These are phyloP conservation scores for Scrobipalpa atriplicella DNA, from an alignment of 2,888 invertebrate genomes.

Conservation along the genomic window DNA sequence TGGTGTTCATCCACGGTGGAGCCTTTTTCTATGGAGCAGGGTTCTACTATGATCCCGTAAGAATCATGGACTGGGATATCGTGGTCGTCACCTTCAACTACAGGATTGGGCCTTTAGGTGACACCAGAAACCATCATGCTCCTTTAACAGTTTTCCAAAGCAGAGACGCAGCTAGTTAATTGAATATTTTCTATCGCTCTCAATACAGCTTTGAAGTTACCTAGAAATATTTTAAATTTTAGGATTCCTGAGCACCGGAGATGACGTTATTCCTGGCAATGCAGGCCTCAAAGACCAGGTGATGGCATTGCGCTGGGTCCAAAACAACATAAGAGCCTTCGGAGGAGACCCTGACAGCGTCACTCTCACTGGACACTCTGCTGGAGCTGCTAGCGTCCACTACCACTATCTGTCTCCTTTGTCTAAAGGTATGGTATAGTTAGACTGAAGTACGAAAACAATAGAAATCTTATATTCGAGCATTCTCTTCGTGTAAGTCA, in stretches of 20 bases:
- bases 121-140: too few species aligned
- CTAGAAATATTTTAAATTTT: slow-evolving; percentile 13
- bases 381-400: slow-evolving; percentile 86
- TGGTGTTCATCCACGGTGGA: slow-evolving; percentile 83
- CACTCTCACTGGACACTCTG: slow-evolving; percentile 84
- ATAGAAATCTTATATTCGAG: too few species aligned
- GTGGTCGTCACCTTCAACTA: slow-evolving; percentile 85
- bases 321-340: slow-evolving; percentile 83
- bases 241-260: slow-evolving; percentile 87
- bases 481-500: too few species aligned
- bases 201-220: too few species aligned
- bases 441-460: too few species aligned
- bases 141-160: too few species aligned
- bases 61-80: slow-evolving; percentile 81
- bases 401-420: slow-evolving; percentile 83
- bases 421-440: too few species aligned
- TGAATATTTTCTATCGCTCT: too few species aligned
- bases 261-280: slow-evolving; percentile 84
- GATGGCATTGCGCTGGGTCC: slow-evolving; percentile 84
- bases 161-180: too few species aligned
- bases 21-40: slow-evolving; percentile 83
- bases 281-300: slow-evolving; percentile 86
- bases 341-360: slow-evolving; percentile 85
- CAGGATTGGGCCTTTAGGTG: slow-evolving; percentile 84
- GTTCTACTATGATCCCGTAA: slow-evolving; percentile 72